Evolutionary conservation across 2,113 vertebrate genomes (phyloP).

Genomic region (Nibea albiflora): DNA sequence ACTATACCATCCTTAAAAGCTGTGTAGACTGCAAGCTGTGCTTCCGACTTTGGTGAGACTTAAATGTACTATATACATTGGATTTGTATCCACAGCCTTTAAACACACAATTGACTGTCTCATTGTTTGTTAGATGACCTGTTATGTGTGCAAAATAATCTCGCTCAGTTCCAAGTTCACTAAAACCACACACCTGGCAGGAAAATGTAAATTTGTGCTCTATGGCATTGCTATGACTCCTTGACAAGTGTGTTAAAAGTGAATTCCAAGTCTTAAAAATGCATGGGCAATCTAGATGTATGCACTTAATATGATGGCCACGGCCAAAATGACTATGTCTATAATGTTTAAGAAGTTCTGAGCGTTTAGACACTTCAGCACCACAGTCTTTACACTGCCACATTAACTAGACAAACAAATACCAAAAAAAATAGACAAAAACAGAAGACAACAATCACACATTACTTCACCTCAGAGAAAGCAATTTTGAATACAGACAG

Average conservation of each 20-base stretch:
- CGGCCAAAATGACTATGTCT: neutral
- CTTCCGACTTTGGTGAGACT: slow-evolving; percentile 5
- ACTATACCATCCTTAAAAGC: slow-evolving; percentile 6
- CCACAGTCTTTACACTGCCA: slow-evolving; percentile 1
- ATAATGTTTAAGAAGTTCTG: neutral
- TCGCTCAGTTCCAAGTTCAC: slow-evolving; percentile 10
- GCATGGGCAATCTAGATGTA: neutral
- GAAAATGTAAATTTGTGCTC: neutral
- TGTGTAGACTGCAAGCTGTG: neutral
- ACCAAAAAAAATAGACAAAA: neutral
- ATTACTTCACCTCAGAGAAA: too few species aligned
- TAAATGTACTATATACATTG: slow-evolving; percentile 9
- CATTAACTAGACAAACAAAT: neutral
- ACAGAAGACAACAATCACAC: neutral
- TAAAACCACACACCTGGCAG: neutral
- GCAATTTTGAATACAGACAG: too few species aligned
- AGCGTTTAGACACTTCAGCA: neutral
- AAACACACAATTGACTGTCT: slow-evolving; percentile 8
- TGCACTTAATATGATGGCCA: neutral
- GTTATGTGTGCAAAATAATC: neutral
- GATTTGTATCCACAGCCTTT: slow-evolving; percentile 10
- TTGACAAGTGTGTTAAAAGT: neutral
- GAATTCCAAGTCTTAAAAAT: neutral
- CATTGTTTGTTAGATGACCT: neutral
- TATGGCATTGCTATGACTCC: neutral